Percentiles rank a stretch among this genome's conserved stretches.
Conservation (phyloP, 2,113 vertebrate genomes). For the Myodes glareolus region DNA sequence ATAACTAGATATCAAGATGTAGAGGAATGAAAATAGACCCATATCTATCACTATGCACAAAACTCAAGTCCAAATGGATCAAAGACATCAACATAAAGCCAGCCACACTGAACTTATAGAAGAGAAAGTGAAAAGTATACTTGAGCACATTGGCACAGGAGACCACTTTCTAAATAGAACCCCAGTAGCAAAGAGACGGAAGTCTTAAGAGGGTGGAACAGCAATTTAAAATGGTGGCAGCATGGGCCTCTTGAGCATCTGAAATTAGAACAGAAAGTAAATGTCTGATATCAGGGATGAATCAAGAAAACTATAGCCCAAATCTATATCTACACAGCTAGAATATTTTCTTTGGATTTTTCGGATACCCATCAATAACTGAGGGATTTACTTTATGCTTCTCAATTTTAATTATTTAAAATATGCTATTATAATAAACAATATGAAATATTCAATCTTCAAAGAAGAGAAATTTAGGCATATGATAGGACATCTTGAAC, state of each 20-base stretch:
- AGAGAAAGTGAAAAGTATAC: too few species aligned
- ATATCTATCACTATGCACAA: too few species aligned
- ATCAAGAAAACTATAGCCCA: neutral
- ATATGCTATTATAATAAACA: neutral
- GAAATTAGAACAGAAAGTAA: neutral
- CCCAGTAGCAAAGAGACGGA: too few species aligned
- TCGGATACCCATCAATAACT: constrained; percentile 1
- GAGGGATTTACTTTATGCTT: neutral
- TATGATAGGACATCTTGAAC: neutral
- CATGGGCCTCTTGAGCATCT: neutral
- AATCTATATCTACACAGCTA: neutral
- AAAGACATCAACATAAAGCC: too few species aligned
- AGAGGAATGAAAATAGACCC: too few species aligned
- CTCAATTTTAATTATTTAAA: constrained; percentile 49
- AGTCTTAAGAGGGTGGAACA: neutral
- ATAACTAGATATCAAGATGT: too few species aligned
- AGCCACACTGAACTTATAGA: too few species aligned
- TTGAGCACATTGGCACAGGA: too few species aligned
- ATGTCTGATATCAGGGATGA: neutral
- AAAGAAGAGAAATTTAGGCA: neutral
- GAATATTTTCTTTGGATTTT: constrained; percentile 52
- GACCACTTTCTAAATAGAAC: too few species aligned
- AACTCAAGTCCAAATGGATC: too few species aligned
- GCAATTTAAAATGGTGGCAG: neutral
- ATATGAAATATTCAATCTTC: neutral